These are phyloP conservation scores for Eupithecia vulgata DNA, from an alignment of 2,888 invertebrate genomes.

Conservation along the genomic window DNA sequence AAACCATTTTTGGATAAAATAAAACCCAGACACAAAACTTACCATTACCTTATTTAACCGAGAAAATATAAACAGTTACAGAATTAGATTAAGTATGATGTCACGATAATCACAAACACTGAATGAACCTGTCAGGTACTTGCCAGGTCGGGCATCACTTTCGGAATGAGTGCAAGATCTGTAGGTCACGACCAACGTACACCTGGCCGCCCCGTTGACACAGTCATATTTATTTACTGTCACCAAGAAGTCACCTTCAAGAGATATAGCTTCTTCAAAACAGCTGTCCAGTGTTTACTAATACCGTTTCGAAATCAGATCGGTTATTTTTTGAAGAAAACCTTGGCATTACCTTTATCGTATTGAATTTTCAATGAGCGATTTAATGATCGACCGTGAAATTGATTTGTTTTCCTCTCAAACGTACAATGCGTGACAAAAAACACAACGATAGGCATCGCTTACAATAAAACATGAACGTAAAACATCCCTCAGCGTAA, in stretches of 20 bases:
- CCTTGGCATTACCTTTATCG: conserved; percentile 61
- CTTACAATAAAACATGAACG: conserved; percentile 62
- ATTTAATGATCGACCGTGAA: conserved; percentile 65
- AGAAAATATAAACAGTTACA: conserved; percentile 7
- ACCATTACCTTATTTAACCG: background rate
- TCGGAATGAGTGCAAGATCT: conserved; percentile 66
- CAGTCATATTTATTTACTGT: conserved; percentile 31
- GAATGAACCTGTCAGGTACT: conserved; percentile 72
- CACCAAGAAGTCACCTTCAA: conserved; percentile 42
- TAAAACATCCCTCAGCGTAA: conserved; percentile 60
- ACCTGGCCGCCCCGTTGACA: conserved; percentile 52
- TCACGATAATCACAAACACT: conserved; percentile 54
- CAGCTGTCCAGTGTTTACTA: conserved; percentile 9
- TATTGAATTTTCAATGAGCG: conserved; percentile 63
- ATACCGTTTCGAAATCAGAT: background rate
- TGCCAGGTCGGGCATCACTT: conserved; percentile 71
- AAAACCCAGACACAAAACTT: background rate
- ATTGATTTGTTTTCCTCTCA: conserved; percentile 69
- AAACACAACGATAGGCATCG: conserved; percentile 51
- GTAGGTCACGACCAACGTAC: conserved; percentile 75
- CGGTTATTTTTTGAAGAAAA: conserved; percentile 5
- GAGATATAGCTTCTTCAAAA: background rate
- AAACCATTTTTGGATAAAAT: background rate
- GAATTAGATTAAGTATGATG: conserved; percentile 32
- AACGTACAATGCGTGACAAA: conserved; percentile 57